These are phyloP conservation scores for Micromussa lordhowensis DNA, from an alignment of 92 coral and sea anemone genomes.

Conservation along the genomic window DNA sequence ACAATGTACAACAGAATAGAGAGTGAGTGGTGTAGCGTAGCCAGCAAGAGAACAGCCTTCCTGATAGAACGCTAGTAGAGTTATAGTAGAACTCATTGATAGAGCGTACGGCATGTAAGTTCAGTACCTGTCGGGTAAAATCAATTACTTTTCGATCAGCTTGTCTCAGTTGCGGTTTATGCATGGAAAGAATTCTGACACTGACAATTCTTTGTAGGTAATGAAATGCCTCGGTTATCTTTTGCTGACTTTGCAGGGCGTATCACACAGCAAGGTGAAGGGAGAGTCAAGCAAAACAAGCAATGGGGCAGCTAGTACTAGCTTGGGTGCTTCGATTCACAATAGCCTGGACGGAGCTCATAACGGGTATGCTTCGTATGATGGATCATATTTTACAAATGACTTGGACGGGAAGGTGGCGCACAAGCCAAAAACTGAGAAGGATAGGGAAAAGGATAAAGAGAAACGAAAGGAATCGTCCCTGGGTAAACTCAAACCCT, in stretches of 20 bases:
- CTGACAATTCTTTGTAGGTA: neutral
- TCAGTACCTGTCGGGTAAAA: no score
- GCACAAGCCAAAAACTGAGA: slow-evolving; percentile 37
- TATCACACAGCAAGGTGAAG: slow-evolving; percentile 52
- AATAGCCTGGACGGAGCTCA: slow-evolving; percentile 63
- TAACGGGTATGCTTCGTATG: slow-evolving; percentile 58
- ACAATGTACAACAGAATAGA: no score
- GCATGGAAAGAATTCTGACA: neutral
- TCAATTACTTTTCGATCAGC: neutral
- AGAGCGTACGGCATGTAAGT: no score
- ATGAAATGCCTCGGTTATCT: neutral
- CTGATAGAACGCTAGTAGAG: no score
- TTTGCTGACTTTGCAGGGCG: slow-evolving; percentile 30
- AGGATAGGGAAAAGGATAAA: slow-evolving; percentile 39
- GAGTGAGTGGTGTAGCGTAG: no score
- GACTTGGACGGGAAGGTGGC: slow-evolving; percentile 46
- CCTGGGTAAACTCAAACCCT: slow-evolving; percentile 55
- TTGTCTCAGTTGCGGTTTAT: neutral
- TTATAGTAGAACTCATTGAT: no score
- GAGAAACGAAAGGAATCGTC: slow-evolving; percentile 53
- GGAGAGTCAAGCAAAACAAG: slow-evolving; percentile 52
- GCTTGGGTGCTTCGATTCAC: slow-evolving; percentile 23
- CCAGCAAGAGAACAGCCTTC: no score
- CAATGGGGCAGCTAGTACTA: slow-evolving; percentile 18
- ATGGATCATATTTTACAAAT: slow-evolving; percentile 26